Percentiles rank a stretch among this genome's conserved stretches.
These are phyloP conservation scores for Melanotaenia boesemani DNA, from an alignment of 2,797 vertebrate species.

Conservation along the genomic window DNA sequence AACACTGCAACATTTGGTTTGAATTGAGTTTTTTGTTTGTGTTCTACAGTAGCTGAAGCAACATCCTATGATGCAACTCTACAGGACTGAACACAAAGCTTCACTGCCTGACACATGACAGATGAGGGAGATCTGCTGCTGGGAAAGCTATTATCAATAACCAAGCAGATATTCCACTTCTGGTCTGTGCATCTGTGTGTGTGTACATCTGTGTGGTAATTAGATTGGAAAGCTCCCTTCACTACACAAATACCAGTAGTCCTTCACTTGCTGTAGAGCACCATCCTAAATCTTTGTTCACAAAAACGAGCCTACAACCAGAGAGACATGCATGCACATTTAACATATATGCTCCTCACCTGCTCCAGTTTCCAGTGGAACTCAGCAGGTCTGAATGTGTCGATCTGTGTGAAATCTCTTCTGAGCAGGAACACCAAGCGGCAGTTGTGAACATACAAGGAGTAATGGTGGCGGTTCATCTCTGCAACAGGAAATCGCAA, in stretches of 20 bases:
- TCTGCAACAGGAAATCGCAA: conserved; percentile 79
- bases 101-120: conserved; percentile 48
- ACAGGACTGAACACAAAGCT: conserved; percentile 24
- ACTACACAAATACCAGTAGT: conserved; percentile 62
- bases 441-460: conserved; percentile 97
- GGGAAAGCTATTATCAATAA: conserved; percentile 57
- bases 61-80: conserved; percentile 19
- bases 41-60: conserved; percentile 13
- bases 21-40: conserved; percentile 6
- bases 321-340: not conserved
- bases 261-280: conserved; percentile 54
- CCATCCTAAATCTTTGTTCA: conserved; percentile 33
- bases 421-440: conserved; percentile 94
- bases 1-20: conserved; percentile 9
- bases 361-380: conserved; percentile 99
- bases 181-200: conserved; percentile 27
- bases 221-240: conserved; percentile 67
- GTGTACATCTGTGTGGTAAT: conserved; percentile 64
- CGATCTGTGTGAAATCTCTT: conserved; percentile 93
- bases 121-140: conserved; percentile 56
- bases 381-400: conserved; percentile 95
- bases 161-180: conserved; percentile 58
- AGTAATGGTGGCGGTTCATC: conserved; percentile 97
- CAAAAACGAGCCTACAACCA: not conserved
- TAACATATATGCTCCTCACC: conserved; percentile 78